Evolutionary conservation across 1,140 invertebrate species (phyloP).

Genomic region (Popillia japonica): DNA sequence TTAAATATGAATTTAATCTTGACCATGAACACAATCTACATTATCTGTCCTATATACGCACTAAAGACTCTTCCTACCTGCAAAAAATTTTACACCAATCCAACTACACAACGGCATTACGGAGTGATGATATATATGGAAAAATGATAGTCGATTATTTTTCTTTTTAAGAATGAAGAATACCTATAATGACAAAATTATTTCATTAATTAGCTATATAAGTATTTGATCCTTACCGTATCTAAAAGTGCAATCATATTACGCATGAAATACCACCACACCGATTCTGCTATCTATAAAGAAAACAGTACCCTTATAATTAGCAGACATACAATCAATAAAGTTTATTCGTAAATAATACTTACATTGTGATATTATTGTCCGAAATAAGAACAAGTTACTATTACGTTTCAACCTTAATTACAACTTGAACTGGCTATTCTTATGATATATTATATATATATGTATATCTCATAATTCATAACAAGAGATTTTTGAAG

Average conservation of each 20-base stretch:
- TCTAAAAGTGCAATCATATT: slow-evolving; percentile 37
- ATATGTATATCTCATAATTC: too few species aligned
- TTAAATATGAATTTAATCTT: background rate
- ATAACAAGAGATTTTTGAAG: too few species aligned
- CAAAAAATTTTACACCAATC: slow-evolving; percentile 28
- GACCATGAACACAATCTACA: background rate
- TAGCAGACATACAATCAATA: background rate
- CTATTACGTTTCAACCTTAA: too few species aligned
- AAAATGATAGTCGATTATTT: slow-evolving; percentile 70
- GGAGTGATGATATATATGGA: slow-evolving; percentile 72
- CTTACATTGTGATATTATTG: too few species aligned
- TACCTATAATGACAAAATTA: background rate
- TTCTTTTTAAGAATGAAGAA: slow-evolving; percentile 81
- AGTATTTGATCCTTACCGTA: slow-evolving; percentile 8
- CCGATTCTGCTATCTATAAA: slow-evolving; percentile 45
- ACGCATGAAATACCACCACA: slow-evolving; percentile 53
- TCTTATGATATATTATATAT: too few species aligned
- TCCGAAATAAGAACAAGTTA: too few species aligned
- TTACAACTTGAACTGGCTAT: too few species aligned
- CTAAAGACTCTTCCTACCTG: slow-evolving; percentile 39
- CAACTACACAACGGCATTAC: slow-evolving; percentile 66
- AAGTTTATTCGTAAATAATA: too few species aligned
- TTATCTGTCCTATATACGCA: background rate
- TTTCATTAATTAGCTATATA: too few species aligned
- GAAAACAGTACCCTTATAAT: background rate